Evolutionary conservation across 2,797 vertebrate genomes (phyloP), one percentile per base, ranked within the genome.

Genomic region (Chaenodraco wilsoni): DNA sequence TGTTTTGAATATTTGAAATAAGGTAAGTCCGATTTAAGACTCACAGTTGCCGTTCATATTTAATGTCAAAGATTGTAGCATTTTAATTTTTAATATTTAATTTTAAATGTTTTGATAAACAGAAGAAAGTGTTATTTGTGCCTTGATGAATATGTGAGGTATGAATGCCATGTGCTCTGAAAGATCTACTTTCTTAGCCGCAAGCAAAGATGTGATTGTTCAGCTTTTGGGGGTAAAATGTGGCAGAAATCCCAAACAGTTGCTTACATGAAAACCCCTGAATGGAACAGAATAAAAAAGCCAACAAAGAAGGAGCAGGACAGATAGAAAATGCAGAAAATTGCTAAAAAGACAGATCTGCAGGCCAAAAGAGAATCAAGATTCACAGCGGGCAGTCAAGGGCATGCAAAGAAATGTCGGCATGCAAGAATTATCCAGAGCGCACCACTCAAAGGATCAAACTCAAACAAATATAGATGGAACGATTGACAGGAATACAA

Each of bases 341-440:
- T 65, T 83, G 84, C 82, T 86, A 78, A 90, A 87, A 87, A 75
- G 70, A 51, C 82, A 83, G 78, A 88, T 85, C 70, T 72, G 63
- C 68, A 60, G 50, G 78, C 74, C 85, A 84, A 73, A 89, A 79
- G 40, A 83, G 72, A 86, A 88, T 92, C 90, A 89, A 78, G 79
- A 91, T 93, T 89, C 90, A 89, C 69, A 75, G 76, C 60, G 48
- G 64, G 78, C 76, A 72, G 78, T 92, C 90, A 92, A 92, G 92
- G 90, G 83, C 88, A 81, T 15, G 57, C 64, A 75, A 72, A 86
- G 80, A 81, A 82, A 86, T 61, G 75, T 75, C 10, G 1, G 33
- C 65, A 46, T 50, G 78, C 65, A 81, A 69, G 77, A 84, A 84
- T 81, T 71, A 86, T 74, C 84, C 69, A 65, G 65, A 81, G 76